A percentile compares a stretch with the other conserved stretches of the same genome.
Evolutionary conservation across 1,140 invertebrate species (phyloP).

Genomic region (Nasonia vitripennis): DNA sequence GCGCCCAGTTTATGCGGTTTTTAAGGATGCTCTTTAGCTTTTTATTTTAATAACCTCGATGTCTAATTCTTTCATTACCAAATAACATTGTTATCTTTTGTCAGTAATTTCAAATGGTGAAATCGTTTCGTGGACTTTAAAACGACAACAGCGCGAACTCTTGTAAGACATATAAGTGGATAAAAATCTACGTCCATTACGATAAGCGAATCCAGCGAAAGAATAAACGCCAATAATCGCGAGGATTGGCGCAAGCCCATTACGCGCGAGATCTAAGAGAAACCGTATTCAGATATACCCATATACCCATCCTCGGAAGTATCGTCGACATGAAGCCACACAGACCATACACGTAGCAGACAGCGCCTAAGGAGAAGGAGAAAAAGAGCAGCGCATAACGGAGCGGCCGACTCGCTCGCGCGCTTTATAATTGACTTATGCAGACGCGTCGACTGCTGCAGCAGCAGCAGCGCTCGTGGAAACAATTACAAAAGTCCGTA

Average conservation of each 20-base stretch:
- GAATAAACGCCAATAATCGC: neutral
- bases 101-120: no score
- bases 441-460: neutral
- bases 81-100: no score
- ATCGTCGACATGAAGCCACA: neutral
- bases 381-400: neutral
- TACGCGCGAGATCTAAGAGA: neutral
- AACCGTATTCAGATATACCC: neutral
- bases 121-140: no score
- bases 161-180: neutral
- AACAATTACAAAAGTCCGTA: slow-evolving; percentile 41
- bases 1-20: neutral
- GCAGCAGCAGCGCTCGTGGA: neutral
- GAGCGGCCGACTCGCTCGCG: neutral
- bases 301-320: neutral
- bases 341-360: neutral
- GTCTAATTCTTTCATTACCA: no score
- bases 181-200: neutral
- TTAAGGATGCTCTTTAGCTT: neutral
- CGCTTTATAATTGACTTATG: slow-evolving; percentile 25
- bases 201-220: no score
- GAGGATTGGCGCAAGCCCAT: neutral
- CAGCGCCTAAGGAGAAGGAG: neutral
- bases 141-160: no score
- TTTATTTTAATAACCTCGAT: neutral